Evolutionary conservation across 2,888 invertebrate genomes (phyloP).

Genomic region (Eustalomyia histrio): DNA sequence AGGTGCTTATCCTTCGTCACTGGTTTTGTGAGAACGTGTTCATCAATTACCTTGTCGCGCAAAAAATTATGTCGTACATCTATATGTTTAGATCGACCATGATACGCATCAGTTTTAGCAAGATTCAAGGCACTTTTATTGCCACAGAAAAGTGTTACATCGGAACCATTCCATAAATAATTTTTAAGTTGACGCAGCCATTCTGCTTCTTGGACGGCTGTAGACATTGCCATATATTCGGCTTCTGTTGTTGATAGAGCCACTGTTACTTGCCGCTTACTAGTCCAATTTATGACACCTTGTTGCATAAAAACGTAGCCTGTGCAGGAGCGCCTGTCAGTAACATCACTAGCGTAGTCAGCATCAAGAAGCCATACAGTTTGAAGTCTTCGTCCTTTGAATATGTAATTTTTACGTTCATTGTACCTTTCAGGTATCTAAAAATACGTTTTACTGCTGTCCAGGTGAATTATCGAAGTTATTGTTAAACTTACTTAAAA

Average conservation of each 20-base stretch:
- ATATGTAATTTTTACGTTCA: slow-evolving; percentile 41
- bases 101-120: slow-evolving; percentile 14
- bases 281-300: slow-evolving; percentile 57
- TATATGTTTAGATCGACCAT: slow-evolving; percentile 27
- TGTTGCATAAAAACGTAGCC: slow-evolving; percentile 7
- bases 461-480: slow-evolving; percentile 60
- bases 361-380: slow-evolving; percentile 56
- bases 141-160: not conserved
- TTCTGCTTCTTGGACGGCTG: slow-evolving; percentile 21
- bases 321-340: too few species aligned
- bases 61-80: slow-evolving; percentile 28
- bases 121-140: slow-evolving; percentile 18
- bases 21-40: slow-evolving; percentile 18
- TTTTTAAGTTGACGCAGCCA: slow-evolving; percentile 53
- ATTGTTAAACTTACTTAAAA: slow-evolving; percentile 62
- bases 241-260: too few species aligned
- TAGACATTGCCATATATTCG: slow-evolving; percentile 47
- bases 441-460: slow-evolving; percentile 28
- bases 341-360: slow-evolving; percentile 57
- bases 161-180: slow-evolving; percentile 24
- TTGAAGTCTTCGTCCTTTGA: slow-evolving; percentile 33
- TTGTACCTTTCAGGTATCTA: slow-evolving; percentile 5
- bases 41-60: slow-evolving; percentile 10
- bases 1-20: slow-evolving; percentile 23
- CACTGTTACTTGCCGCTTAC: slow-evolving; percentile 53